Conservation (phyloP, 2,797 vertebrate species). For the Centroberyx gerrardi region DNA sequence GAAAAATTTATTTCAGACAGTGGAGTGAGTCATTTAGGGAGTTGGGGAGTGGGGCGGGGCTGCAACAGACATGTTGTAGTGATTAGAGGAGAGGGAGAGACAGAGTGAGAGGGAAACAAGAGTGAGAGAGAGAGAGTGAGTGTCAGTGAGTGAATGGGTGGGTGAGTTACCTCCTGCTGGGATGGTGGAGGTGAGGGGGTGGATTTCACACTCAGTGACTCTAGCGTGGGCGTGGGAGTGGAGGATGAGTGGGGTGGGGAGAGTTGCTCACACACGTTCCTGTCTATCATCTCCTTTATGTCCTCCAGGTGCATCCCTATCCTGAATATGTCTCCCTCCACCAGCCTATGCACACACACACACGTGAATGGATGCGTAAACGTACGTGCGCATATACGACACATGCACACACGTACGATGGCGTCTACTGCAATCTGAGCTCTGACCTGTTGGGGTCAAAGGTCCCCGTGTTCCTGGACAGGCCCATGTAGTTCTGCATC, state of each 20-base stretch:
- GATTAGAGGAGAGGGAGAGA: not conserved
- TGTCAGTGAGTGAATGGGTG: not conserved
- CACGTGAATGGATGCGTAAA: not conserved
- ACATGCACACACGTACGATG: not conserved
- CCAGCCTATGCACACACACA: constrained; percentile 79
- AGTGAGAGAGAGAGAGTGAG: not conserved
- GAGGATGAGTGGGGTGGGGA: constrained; percentile 68
- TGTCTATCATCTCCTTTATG: constrained; percentile 88
- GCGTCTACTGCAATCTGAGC: rapidly evolving
- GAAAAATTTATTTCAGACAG: too few species aligned
- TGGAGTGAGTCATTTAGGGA: too few species aligned
- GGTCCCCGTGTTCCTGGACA: constrained; percentile 79
- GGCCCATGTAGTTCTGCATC: constrained; percentile 86
- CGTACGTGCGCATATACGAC: not conserved
- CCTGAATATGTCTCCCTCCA: constrained; percentile 92
- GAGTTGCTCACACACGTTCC: constrained; percentile 74
- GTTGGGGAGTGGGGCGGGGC: too few species aligned
- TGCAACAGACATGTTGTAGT: not conserved
- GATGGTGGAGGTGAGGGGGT: constrained; percentile 59
- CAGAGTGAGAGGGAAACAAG: not conserved
- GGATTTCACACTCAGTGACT: constrained; percentile 34
- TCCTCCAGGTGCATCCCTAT: constrained; percentile 91
- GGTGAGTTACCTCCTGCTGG: constrained; percentile 83
- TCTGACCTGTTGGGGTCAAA: constrained; percentile 88
- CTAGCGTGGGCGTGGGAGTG: constrained; percentile 56